Conservation (phyloP, 2,113 vertebrate genomes). For the Equus quagga region DNA sequence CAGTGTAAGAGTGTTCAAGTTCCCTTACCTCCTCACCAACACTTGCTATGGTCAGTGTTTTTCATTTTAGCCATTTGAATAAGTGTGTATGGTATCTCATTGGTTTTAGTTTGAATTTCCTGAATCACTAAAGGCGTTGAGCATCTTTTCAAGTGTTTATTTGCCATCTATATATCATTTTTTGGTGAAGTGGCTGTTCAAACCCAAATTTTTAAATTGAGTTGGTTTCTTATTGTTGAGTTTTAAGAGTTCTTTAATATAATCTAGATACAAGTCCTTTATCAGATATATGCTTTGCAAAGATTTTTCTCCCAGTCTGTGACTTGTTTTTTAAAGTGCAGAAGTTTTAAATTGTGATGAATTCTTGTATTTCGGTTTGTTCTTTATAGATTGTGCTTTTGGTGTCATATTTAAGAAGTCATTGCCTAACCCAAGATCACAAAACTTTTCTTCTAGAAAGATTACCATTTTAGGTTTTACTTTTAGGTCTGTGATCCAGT, state of each 20-base stretch:
- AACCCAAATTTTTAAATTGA: background rate
- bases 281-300: background rate
- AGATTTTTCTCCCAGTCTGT: background rate
- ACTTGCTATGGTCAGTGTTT: background rate
- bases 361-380: background rate
- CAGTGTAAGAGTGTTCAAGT: background rate
- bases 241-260: background rate
- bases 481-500: background rate
- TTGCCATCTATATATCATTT: background rate
- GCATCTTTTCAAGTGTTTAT: background rate
- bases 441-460: background rate
- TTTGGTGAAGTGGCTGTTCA: background rate
- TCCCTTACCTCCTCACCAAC: background rate
- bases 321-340: background rate
- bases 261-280: background rate
- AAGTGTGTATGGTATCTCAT: background rate
- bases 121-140: background rate
- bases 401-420: background rate
- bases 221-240: background rate
- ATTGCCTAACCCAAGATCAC: background rate
- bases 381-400: background rate
- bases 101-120: background rate
- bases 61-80: slow-evolving; percentile 13
- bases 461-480: background rate
- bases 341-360: background rate